Evolutionary conservation across 37 sponge, comb jelly and placozoan genomes (phyloP).

Genomic region (Mnemiopsis leidyi): DNA sequence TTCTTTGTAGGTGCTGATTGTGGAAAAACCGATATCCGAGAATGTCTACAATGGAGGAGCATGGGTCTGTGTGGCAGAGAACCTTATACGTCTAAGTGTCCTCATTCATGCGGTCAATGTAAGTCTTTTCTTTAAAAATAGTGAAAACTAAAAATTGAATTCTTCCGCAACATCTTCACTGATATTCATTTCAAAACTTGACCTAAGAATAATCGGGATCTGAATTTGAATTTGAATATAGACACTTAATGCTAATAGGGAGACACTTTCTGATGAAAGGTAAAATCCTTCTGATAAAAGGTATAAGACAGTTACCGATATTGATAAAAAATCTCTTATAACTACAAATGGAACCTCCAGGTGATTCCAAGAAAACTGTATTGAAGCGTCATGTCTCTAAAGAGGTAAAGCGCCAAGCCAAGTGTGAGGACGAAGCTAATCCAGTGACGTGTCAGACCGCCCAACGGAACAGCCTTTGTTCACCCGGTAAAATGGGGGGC

Average conservation of each 20-base stretch:
- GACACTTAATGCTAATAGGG: too few relatives aligned
- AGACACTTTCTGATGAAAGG: too few relatives aligned
- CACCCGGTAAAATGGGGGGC: neutral
- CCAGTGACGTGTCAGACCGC: neutral
- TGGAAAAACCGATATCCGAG: neutral
- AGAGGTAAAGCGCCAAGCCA: neutral
- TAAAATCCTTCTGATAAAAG: too few relatives aligned
- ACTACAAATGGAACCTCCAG: too few relatives aligned
- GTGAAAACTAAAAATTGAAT: neutral
- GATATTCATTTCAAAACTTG: too few relatives aligned
- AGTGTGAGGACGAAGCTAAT: neutral
- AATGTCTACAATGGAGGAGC: neutral
- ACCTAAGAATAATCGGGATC: too few relatives aligned
- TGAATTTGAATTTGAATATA: too few relatives aligned
- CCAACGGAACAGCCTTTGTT: neutral
- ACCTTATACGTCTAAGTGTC: neutral
- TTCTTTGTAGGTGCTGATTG: neutral
- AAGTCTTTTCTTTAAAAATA: neutral
- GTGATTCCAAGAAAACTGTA: too few relatives aligned
- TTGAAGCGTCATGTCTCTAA: neutral
- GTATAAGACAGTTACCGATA: too few relatives aligned
- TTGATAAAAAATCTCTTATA: too few relatives aligned
- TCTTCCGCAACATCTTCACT: neutral
- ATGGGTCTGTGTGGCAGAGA: neutral
- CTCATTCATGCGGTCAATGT: conserved; percentile 17